These are phyloP conservation scores for Rhinichthys osculus DNA, from an alignment of 2,797 vertebrate genomes.

Conservation along the genomic window DNA sequence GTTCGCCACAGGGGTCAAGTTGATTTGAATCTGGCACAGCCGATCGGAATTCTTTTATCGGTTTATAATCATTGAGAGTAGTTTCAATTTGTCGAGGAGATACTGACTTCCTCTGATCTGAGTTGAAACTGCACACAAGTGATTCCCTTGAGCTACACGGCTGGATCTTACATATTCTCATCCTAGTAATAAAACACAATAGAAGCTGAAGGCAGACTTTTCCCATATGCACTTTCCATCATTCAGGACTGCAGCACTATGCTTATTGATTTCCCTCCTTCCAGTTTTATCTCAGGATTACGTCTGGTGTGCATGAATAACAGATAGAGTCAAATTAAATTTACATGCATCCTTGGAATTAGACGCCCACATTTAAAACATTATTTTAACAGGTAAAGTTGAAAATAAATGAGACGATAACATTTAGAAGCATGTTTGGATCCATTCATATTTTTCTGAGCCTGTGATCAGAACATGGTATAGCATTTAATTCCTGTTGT, in stretches of 20 bases:
- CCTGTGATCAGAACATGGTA: no score
- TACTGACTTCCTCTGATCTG: slow-evolving; percentile 65
- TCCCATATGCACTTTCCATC: slow-evolving; percentile 57
- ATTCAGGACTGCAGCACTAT: slow-evolving; percentile 59
- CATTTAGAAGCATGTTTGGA: not conserved
- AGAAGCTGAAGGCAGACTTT: slow-evolving; percentile 41
- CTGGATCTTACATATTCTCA: slow-evolving; percentile 61
- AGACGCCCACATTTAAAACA: not conserved
- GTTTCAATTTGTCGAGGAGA: slow-evolving; percentile 61
- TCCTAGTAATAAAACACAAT: slow-evolving; percentile 64
- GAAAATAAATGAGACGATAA: not conserved
- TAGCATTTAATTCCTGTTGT: not conserved
- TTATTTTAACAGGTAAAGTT: not conserved
- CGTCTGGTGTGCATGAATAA: not conserved
- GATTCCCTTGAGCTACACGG: slow-evolving; percentile 64
- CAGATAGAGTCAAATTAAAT: slow-evolving; percentile 6
- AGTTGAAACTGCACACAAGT: slow-evolving; percentile 67
- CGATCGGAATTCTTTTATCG: slow-evolving; percentile 70
- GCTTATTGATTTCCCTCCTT: slow-evolving; percentile 68
- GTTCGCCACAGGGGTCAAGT: slow-evolving; percentile 67
- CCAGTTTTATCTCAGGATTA: slow-evolving; percentile 53
- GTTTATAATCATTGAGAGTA: slow-evolving; percentile 60
- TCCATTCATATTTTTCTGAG: not conserved
- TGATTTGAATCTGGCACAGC: slow-evolving; percentile 71
- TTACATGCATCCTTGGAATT: slow-evolving; percentile 1